These are phyloP conservation scores for Erebia ligea DNA, from an alignment of 2,888 invertebrate species.

Conservation along the genomic window DNA sequence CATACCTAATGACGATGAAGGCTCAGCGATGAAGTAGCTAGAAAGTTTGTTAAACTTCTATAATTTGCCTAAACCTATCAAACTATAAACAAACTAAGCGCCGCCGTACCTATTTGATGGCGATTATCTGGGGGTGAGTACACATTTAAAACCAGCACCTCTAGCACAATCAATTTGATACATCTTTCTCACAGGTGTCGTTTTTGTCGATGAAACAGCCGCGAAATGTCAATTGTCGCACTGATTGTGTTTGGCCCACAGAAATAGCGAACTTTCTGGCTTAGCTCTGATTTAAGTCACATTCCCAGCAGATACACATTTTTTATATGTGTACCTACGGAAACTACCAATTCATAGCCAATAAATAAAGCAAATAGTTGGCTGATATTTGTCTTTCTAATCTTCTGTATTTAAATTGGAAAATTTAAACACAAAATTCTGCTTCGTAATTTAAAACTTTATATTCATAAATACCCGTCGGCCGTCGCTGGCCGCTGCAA, in stretches of 20 bases:
- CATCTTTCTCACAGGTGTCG: no score
- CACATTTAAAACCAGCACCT: no score
- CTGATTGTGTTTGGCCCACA: no score
- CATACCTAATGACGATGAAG: no score
- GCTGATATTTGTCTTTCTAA: not conserved
- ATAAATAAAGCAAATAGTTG: not conserved
- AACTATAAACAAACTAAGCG: not conserved
- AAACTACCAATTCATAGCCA: not conserved
- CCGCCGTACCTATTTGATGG: not conserved
- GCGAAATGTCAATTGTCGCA: no score
- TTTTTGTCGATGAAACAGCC: no score
- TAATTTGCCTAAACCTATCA: not conserved
- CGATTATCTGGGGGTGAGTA: no score
- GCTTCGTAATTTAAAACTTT: conserved; percentile 4
- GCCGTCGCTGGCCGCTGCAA: conserved; percentile 28
- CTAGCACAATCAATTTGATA: no score
- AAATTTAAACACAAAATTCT: not conserved
- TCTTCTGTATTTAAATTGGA: not conserved
- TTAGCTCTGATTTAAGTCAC: not conserved
- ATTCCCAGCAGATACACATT: not conserved
- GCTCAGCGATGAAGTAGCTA: no score
- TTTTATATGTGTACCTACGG: not conserved
- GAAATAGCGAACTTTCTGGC: not conserved
- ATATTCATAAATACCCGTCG: conserved; percentile 30
- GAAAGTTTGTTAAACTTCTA: no score